Evolutionary conservation across 2,888 invertebrate genomes (phyloP), one percentile per base, ranked within the genome.

Genomic region (Tenthredo notha): DNA sequence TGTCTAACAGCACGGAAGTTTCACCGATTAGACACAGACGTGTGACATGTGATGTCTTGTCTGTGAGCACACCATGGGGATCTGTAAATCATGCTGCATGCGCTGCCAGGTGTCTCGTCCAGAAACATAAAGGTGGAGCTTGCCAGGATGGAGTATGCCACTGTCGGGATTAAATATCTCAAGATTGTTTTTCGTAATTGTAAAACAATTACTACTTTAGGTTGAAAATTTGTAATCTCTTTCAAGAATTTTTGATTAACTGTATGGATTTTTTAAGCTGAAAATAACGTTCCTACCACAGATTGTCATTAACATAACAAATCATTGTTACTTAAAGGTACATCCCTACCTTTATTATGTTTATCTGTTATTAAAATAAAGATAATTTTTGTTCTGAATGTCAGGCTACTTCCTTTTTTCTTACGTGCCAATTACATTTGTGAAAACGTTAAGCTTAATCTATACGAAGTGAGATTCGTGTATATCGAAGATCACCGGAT

Each of bases 11-110:
- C 9, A 3, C 21, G 21, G 84, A 47, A 21, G 37, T 78, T 29
- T 54, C 61, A 9, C 54, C 84, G 15, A 80, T 84, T 25, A 86
- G 87, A 84, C 61, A 84, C 1, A 85, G 85, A 15, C 88, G 88
- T 33, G 61, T 87, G 2, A 88, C 90, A 15, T 90, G 90, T 70
- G 90, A 90, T 43, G 54, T 90, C 9, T 83, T 88, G 18, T 90
- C 90, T 1, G 88, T 87, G 82, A 67, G 82, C 37, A 87, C 89
- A 12, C 18, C 86, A n/a, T 88, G 88, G 88, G 29, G 89, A 1
- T 86, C 82, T 4, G 21, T 88, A 0, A 89, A 89, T 84, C 87
- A 90, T 50, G 84, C 88, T 18, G 88, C 86, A 4, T 90, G 90
- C 67, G 89, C 89, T 15, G 58, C 85, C 2, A 88, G 86, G 75